Conservation (phyloP, 2,888 invertebrate species). For the Rosalia funebris region DNA sequence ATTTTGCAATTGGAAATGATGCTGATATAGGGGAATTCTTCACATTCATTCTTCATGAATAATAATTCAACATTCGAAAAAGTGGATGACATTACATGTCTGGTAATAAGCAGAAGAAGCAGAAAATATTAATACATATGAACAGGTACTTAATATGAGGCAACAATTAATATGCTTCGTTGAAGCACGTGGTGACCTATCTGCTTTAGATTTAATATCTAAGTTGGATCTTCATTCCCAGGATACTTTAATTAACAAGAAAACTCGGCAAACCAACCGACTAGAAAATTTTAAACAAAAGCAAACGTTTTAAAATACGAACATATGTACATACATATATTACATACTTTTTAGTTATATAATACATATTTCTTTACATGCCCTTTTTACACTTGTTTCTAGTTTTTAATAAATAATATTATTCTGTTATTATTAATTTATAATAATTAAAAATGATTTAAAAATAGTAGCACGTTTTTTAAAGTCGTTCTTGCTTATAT, state of each 20-base stretch:
- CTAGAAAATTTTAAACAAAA: not conserved
- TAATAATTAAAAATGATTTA: not conserved
- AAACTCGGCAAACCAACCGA: not conserved
- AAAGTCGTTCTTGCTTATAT: not conserved
- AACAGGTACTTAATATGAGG: not conserved
- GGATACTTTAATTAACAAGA: not conserved
- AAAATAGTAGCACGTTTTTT: not conserved
- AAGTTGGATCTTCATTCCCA: not conserved
- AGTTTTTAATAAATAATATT: not conserved
- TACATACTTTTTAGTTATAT: not conserved
- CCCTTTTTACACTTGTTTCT: not conserved
- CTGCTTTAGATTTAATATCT: not conserved
- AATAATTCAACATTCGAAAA: no score
- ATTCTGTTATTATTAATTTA: not conserved
- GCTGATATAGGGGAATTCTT: no score
- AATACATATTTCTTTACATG: not conserved
- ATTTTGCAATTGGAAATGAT: no score
- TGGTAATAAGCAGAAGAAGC: not conserved
- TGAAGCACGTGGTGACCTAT: not conserved
- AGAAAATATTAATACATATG: not conserved
- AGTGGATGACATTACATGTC: no score
- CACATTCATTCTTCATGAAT: no score
- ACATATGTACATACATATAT: no score
- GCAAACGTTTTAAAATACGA: not conserved
- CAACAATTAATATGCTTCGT: no score